Evolutionary conservation across 2,888 invertebrate species (phyloP).

Genomic region (Tethea ocularis): DNA sequence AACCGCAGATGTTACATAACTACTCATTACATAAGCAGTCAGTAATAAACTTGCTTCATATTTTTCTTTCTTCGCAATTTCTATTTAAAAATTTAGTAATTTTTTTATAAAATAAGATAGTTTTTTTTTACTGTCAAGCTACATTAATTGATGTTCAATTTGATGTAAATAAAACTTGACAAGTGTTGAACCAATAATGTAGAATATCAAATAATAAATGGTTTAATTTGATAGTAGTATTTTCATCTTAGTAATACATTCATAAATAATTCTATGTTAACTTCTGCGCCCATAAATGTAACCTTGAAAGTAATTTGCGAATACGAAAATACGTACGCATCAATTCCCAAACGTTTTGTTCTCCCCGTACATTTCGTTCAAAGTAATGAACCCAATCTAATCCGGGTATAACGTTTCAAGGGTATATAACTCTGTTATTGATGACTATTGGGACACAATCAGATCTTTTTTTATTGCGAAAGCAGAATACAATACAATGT

Average conservation of each 20-base stretch:
- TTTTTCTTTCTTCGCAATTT: too few species aligned
- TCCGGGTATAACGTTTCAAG: slow-evolving; percentile 25
- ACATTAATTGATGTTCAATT: too few species aligned
- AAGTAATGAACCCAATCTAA: slow-evolving; percentile 26
- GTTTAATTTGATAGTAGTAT: background rate
- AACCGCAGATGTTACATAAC: too few species aligned
- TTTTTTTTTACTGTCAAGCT: too few species aligned
- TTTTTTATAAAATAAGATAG: too few species aligned
- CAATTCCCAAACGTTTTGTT: slow-evolving; percentile 5
- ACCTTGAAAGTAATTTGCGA: background rate
- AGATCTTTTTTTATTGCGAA: slow-evolving; percentile 28
- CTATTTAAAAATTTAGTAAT: too few species aligned
- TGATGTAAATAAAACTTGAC: too few species aligned
- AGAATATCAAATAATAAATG: too few species aligned
- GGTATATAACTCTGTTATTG: slow-evolving; percentile 31
- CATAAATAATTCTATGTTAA: background rate
- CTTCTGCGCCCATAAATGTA: background rate
- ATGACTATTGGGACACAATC: slow-evolving; percentile 26
- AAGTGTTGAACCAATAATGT: too few species aligned
- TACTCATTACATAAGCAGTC: too few species aligned
- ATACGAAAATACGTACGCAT: slow-evolving; percentile 4
- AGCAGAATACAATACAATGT: slow-evolving; percentile 39
- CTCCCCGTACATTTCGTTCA: slow-evolving; percentile 9
- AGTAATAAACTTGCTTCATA: too few species aligned
- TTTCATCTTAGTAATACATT: background rate